Base-by-base conservation (phyloP, 2,888 invertebrate species). In the Aricia artaxerxes region DNA sequence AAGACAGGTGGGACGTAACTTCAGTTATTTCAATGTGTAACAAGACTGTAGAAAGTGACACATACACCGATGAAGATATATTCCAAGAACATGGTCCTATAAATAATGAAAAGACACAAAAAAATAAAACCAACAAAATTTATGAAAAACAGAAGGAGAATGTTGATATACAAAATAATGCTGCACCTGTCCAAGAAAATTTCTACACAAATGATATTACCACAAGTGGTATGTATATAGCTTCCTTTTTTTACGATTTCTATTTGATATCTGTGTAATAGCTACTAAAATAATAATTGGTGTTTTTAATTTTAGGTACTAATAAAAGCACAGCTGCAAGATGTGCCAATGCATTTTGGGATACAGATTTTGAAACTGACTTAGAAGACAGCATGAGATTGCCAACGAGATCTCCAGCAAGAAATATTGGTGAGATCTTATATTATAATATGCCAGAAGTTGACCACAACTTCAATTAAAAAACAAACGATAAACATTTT, bases 1-100 rank as follows among this genome's bases (percentile, higher is more conserved):
- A 86, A 76, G 85, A 87, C 64, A 91, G 89, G 81, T 92, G 90
- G 90, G 92, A 93, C 85, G 83, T 90, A 1, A 85, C 88, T 79
- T 88, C 91, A 78, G 84, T 90, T 73, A 87, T 92, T 83, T 87
- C 90, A 44, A 87, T 84, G 79, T 88, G 87, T 80, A 87, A 90
- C 72, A 85, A 87, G 81, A 87, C 88, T 73, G 84, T 90, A 83
- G 84, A 83, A 11, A 93, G 93, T 85, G 92, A 92, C 78, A 92
- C 92, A 79, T 94, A 85, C 80, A 92, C 94, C 77, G 94, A 94
- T 88, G 93, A 94, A 82, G 93, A 93, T 84, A 89, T 90, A 85
- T 89, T 92, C 40, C 16, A 81, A 80, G 57, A 53, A 35, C 80
- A 57, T 6, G 79, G 82, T 64, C 11, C 81, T 49, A 69, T 78